Evolutionary conservation across 2,113 vertebrate genomes (phyloP).

Genomic region (Ptilonorhynchus violaceus): DNA sequence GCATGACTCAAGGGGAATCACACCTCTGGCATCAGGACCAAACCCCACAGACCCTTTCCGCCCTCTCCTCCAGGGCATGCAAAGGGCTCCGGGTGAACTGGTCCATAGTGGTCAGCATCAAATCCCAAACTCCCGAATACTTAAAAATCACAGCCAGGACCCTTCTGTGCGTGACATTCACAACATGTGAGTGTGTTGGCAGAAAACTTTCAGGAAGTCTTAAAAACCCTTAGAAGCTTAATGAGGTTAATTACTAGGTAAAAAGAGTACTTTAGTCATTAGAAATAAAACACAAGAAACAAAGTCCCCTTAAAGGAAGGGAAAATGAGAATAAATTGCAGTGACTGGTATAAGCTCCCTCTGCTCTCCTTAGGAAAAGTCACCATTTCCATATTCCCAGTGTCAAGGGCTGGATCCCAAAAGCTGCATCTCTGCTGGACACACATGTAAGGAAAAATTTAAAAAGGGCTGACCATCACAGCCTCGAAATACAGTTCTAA

Average conservation of each 20-base stretch:
- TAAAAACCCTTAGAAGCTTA: not conserved
- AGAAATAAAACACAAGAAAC: not conserved
- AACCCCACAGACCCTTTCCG: not conserved
- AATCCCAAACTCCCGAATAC: not conserved
- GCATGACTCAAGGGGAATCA: not conserved
- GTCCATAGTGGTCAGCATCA: not conserved
- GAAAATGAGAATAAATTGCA: not conserved
- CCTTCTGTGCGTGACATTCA: not conserved
- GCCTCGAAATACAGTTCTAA: accelerated
- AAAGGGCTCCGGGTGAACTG: not conserved
- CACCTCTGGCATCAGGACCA: not conserved
- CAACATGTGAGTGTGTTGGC: accelerated
- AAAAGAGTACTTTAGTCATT: not conserved
- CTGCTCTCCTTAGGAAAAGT: not conserved
- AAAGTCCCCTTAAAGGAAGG: not conserved
- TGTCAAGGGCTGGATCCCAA: not conserved
- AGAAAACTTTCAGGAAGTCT: not conserved
- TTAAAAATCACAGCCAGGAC: not conserved
- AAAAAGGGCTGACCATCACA: not conserved
- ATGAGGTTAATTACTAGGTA: not conserved
- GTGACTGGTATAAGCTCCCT: not conserved
- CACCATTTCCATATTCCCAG: not conserved
- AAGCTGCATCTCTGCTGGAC: not conserved
- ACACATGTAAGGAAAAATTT: accelerated
- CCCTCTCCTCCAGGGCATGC: not conserved